phyloP scores from a whole-genome alignment of 2,113 vertebrate species.

The Oryzias celebensis region DNA sequence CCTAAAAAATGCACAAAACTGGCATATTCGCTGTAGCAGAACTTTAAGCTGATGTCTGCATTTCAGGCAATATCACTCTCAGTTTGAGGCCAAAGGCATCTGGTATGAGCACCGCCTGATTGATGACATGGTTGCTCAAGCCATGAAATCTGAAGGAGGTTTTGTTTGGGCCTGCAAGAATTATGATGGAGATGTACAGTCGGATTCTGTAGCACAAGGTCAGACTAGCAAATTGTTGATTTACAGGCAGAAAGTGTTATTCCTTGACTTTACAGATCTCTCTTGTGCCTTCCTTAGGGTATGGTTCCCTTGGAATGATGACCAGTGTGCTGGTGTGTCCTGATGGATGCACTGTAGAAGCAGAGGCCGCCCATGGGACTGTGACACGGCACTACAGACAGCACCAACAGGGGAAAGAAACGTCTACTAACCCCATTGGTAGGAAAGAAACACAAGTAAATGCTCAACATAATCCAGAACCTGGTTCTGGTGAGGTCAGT shows the following conservation, averaged over 20 bases:
- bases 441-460: constrained; percentile 23
- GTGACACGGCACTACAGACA: constrained; percentile 96
- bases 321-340: constrained; percentile 95
- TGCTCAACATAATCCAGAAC: background rate
- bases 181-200: constrained; percentile 98
- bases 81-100: constrained; percentile 92
- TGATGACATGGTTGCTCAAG: constrained; percentile 99
- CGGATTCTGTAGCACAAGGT: constrained; percentile 98
- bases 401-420: constrained; percentile 96
- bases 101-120: constrained; percentile 98
- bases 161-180: constrained; percentile 99
- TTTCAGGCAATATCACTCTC: constrained; percentile 85
- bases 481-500: background rate
- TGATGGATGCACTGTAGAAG: constrained; percentile 94
- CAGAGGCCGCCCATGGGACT: constrained; percentile 95
- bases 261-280: background rate
- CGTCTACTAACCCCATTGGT: constrained; percentile 98
- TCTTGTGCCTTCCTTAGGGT: constrained; percentile 76
- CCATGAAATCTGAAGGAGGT: constrained; percentile 95
- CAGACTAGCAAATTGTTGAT: constrained; percentile 5
- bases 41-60: background rate
- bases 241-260: background rate
- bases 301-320: constrained; percentile 98
- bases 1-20: background rate
- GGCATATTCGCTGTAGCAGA: background rate